Base-by-base conservation (phyloP, 2,113 vertebrate genomes). In the Falco punctatus region DNA sequence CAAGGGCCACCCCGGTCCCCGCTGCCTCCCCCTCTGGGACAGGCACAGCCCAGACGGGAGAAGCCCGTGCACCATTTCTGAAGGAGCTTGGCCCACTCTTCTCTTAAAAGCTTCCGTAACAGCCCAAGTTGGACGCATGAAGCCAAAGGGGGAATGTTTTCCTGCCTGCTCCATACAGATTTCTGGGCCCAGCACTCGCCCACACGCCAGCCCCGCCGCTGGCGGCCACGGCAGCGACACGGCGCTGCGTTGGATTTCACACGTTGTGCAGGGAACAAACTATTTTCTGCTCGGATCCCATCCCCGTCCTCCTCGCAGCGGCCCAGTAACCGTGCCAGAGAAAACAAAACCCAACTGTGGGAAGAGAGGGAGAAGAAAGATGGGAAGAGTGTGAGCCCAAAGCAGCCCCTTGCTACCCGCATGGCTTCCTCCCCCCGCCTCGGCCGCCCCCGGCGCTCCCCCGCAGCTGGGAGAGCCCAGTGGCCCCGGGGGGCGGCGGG, bases 261-360 rank as follows among this genome's bases (percentile, higher is more conserved):
- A 88, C 44, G 0, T 83, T 0, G 3, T 4, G 35, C 17, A 14
- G 17, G 6, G 71, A 51, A 74, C 64, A 24, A 88, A 71, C 52
- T 81, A 32, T 93, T 93, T 93, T 73, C 80, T 78, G 75, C 69
- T 48, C 48, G 2, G 33, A 51, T 64, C 71, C 90, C 88, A 62
- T 65, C 92, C 88, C 88, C 79, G 11, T 57, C 81, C 93, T 91
- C 92, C 93, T 81, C 28, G 1, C 72, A 16, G 16, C 10, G 69
- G 64, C 94, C 92, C 92, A 23, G 4, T 93, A 91, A 92, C 82
- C 85, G 30, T 33, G 82, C 75, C 94, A 86, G 83, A 67, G 69
- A 58, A 86, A 78, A 66, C 92, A 86, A 88, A 59, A 57, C 27
- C 82, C 2, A 71, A 46, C 73, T 44, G 66, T 40, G 79, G 66